phyloP scores from a whole-genome alignment of 2,797 vertebrate species.

The Coendou prehensilis region DNA sequence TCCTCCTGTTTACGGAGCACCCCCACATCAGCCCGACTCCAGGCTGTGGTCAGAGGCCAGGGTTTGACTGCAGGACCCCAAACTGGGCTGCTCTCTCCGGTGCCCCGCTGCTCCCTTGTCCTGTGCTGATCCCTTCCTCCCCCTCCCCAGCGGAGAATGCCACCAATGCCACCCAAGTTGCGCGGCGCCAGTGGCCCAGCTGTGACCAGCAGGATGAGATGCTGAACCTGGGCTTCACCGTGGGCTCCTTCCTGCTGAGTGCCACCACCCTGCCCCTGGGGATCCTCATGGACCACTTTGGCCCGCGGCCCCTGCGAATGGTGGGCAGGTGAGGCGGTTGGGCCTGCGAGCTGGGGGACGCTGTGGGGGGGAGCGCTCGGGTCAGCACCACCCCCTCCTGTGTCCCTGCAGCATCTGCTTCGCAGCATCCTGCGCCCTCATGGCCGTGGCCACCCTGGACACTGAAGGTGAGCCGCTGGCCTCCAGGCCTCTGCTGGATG shows the following conservation, averaged over 20 bases:
- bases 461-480: conserved; percentile 88
- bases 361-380: not conserved
- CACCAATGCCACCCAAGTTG: not conserved
- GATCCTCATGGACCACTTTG: conserved; percentile 89
- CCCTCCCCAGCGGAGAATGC: conserved; percentile 79
- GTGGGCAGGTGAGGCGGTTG: conserved; percentile 92
- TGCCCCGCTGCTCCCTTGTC: not conserved
- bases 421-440: conserved; percentile 92
- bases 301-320: conserved; percentile 94
- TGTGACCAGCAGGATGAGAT: conserved; percentile 95
- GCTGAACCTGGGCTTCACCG: conserved; percentile 96
- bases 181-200: conserved; percentile 82
- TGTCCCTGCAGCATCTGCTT: conserved; percentile 91
- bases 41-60: not conserved
- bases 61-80: not conserved
- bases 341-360: not conserved
- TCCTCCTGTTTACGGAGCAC: not conserved
- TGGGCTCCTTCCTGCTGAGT: conserved; percentile 95
- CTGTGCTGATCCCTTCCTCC: conserved; percentile 5
- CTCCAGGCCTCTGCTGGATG: not conserved
- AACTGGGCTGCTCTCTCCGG: accelerated
- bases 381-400: not conserved
- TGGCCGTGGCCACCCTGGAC: conserved; percentile 91
- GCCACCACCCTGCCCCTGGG: conserved; percentile 94
- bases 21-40: too few species aligned